Base-by-base conservation (phyloP, 2,888 invertebrate species). In the Melipona beecheii region DNA sequence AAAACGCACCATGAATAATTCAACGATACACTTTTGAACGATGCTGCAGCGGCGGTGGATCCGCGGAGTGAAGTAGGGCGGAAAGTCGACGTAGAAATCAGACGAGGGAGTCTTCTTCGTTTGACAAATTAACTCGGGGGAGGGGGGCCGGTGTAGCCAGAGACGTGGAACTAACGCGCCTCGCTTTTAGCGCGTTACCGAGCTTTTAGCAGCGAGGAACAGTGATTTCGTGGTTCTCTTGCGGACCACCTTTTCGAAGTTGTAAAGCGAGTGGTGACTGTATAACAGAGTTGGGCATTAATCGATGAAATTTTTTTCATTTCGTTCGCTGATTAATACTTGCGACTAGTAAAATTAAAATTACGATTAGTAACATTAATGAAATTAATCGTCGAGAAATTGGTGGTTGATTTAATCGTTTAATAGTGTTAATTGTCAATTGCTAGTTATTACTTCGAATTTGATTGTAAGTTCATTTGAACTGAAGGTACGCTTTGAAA, bases 1-100 rank as follows among this genome's bases (percentile, higher is more conserved):
- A 82, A 83, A 84, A 85, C 78, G 82, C 68, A 78, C 36, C 62
- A 84, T 91, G 90, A 91, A 91, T 89, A 88, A 91, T 91, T 90
- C 89, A 90, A 73, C 69, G 75, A 84, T 82, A 82, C 62, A 82
- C 36, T 82, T 83, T 84, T 60, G 80, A 84, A 75, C 68, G 69
- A 81, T 50, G 68, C 58, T 21, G 60, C 36, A 11, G 36, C 50
- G 2, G 19, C n/a, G 69, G 76, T 50, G 70, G 27, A 17, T 50
- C 49, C 31, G 52, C 15, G 71, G 52, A 50, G 75, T 64, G 64
- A 86, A 60, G 71, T 74, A 69, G 76, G 70, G 56, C 74, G 71
- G 58, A 76, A 82, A 54, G 70, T 36, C 72, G 75, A 64, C 31
- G 70, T n/a, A 31, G 66, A 49, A 75, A 56, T 58, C 62, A n/a